A percentile compares a stretch with the other conserved stretches of the same genome.
Evolutionary conservation across 2,888 invertebrate genomes (phyloP).

Genomic region (Desoria tigrina): DNA sequence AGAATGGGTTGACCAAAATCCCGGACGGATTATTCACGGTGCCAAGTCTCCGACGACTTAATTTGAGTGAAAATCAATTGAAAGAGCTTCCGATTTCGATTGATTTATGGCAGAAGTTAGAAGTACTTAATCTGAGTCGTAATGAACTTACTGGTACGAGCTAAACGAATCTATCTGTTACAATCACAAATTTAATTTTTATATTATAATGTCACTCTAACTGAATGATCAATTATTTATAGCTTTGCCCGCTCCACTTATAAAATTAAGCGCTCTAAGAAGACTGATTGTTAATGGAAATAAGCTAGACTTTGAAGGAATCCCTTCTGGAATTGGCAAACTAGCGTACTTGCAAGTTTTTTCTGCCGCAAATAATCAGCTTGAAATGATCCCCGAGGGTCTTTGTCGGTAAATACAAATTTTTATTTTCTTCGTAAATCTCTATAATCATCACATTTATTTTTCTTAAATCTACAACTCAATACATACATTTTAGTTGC

Average conservation of each 20-base stretch:
- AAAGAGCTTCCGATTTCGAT: slow-evolving; percentile 62
- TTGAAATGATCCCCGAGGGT: slow-evolving; percentile 99
- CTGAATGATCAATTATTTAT: too few relatives aligned
- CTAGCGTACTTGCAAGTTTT: slow-evolving; percentile 89
- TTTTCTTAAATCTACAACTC: too few relatives aligned
- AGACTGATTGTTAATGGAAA: slow-evolving; percentile 94
- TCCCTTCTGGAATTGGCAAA: slow-evolving; percentile 97
- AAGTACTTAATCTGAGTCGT: slow-evolving; percentile 89
- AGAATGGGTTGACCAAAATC: slow-evolving; percentile 85
- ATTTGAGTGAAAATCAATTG: slow-evolving; percentile 89
- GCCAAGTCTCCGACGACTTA: slow-evolving; percentile 78
- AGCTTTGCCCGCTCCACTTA: slow-evolving; percentile 78
- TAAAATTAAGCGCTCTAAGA: slow-evolving; percentile 79
- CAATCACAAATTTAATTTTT: too few relatives aligned
- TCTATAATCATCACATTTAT: not conserved
- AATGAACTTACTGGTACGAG: slow-evolving; percentile 69
- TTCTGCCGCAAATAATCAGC: slow-evolving; percentile 89
- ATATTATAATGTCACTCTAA: too few relatives aligned
- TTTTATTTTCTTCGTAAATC: too few relatives aligned
- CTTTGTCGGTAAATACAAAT: slow-evolving; percentile 71
- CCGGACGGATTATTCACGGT: slow-evolving; percentile 92
- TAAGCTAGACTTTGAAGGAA: slow-evolving; percentile 92
- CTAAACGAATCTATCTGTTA: too few relatives aligned
- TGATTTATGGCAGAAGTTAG: slow-evolving; percentile 88
- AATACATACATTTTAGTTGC: slow-evolving; percentile 76